phyloP scores from a whole-genome alignment of 1,140 invertebrate species.

The Brachionus koreanus region DNA sequence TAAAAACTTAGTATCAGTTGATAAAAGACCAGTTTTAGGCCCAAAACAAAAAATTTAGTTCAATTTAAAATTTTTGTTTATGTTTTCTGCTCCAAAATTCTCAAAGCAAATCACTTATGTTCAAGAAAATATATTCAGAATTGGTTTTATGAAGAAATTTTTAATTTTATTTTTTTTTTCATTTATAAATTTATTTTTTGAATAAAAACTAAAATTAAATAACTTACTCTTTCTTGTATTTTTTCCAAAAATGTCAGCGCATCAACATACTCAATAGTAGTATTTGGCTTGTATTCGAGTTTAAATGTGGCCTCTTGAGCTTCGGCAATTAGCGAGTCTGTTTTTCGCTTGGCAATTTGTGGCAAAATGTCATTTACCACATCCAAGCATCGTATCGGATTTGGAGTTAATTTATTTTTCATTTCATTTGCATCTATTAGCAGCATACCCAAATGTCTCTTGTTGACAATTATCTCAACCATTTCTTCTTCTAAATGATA shows the following conservation, averaged over 20 bases:
- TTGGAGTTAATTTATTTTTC: slow-evolving; percentile 67
- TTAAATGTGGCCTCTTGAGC: slow-evolving; percentile 64
- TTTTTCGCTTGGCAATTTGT: slow-evolving; percentile 63
- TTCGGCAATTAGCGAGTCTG: slow-evolving; percentile 63
- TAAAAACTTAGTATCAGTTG: no score
- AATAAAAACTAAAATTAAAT: background rate
- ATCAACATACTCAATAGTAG: slow-evolving; percentile 67
- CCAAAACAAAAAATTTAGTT: no score
- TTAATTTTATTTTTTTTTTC: no score
- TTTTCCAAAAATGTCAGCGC: slow-evolving; percentile 69
- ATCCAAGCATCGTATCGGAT: slow-evolving; percentile 60
- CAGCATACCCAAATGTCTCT: slow-evolving; percentile 66
- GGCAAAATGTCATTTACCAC: slow-evolving; percentile 57
- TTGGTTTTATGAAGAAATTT: no score
- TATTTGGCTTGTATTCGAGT: slow-evolving; percentile 64
- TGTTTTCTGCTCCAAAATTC: no score
- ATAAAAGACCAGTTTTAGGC: no score
- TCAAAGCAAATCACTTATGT: no score
- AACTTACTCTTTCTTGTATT: slow-evolving; percentile 59
- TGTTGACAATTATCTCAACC: slow-evolving; percentile 63
- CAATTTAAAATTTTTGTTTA: no score
- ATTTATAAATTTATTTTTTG: no score
- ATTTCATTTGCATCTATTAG: slow-evolving; percentile 68
- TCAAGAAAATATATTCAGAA: no score
- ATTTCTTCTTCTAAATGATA: slow-evolving; percentile 56